Base-by-base conservation (phyloP, 2,113 vertebrate genomes). In the Dromiciops gliroides region DNA sequence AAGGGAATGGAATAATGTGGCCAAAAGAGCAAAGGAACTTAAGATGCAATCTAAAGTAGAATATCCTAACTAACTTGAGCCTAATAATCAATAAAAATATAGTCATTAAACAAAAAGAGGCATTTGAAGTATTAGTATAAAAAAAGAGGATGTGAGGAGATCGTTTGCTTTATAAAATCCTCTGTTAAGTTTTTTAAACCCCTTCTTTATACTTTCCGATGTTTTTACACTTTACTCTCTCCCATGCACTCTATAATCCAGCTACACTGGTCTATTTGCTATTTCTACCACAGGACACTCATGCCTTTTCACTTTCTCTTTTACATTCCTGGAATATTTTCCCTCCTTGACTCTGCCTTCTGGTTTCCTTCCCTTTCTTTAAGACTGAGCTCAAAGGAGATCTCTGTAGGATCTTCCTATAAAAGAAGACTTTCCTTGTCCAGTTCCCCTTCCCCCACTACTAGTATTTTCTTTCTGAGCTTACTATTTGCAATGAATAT, bases 361-460 rank as follows among this genome's bases (percentile, higher is more conserved):
- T 44, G n/a, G 19, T 23, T 83, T 83, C n/a, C 67, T 83, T 83
- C 8, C 6, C n/a, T 83, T 44, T 44, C 67, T 83, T 44, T 19
- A 83, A 28, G n/a, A 83, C 16, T 44, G 7, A 44, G n/a, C 19
- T 83, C n/a, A 83, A 83, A 83, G 37, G n/a, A 83, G 19, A n/a
- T n/a, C 60, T 14, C 37, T 31, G 9, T 75, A 75, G n/a, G 67
- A 19, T 83, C 67, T 83, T 44, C n/a, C 16, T 44, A 14, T 37
- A 67, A 67, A 37, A 31, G 28, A 67, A 44, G 37, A 23, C 6
- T 44, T 83, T 83, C 67, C n/a, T 44, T 44, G 16, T 23, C n/a
- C n/a, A 16, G 11, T 44, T 83, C 2, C 19, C 2, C 37, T 0
- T 8, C 1, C n/a, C 31, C 16, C n/a, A 8, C 19, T 7, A 44